Evolutionary conservation across 2,113 vertebrate genomes (phyloP), one percentile per base, ranked within the genome.

Genomic region (Tyrannus savana): DNA sequence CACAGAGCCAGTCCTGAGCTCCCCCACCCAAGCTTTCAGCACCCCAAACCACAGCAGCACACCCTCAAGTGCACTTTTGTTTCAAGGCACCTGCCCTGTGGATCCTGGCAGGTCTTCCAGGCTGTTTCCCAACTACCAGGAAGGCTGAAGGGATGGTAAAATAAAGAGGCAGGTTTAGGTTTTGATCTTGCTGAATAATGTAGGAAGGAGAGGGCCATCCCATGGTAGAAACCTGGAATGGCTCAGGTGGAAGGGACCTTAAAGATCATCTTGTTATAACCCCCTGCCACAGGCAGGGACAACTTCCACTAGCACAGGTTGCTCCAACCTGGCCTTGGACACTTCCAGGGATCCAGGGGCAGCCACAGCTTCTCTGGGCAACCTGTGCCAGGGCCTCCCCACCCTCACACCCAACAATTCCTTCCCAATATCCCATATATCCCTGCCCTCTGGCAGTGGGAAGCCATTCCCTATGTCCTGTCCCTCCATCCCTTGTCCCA

Each of bases 201-300:
- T 39, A 64, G 13, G 14, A 19, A 56, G 42, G 56, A 71, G 14
- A 18, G 5, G 4, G 8, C 15, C 66, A 49, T 22, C 28, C 17
- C 68, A 39, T 12, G 28, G 18, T 6, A 46, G 13, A n/a, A n/a
- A 6, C 21, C 47, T 47, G 46, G 52, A 68, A 46, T 30, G 16
- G 19, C 1, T 67, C 24, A 39, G 39, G 19, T 39, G 33, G 52
- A 35, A 41, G 7, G 23, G 28, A 75, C 5, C 6, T 28, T 6
- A 52, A 81, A 52, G 2, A 7, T 5, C 68, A 52, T 2, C 35
- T 6, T 0, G 0, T 24, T 0, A 35, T 35, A 30, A 27, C 10
- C 8, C 13, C n/a, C 42, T 18, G 41, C 56, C 74, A 24, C 24
- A 39, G 30, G 63, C 73, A 69, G 73, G 37, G 73, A 46, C 73